A percentile compares a stretch with the other conserved stretches of the same genome.
These are phyloP conservation scores for Cheilosia scutellata DNA, from an alignment of 2,888 invertebrate genomes.

Conservation along the genomic window DNA sequence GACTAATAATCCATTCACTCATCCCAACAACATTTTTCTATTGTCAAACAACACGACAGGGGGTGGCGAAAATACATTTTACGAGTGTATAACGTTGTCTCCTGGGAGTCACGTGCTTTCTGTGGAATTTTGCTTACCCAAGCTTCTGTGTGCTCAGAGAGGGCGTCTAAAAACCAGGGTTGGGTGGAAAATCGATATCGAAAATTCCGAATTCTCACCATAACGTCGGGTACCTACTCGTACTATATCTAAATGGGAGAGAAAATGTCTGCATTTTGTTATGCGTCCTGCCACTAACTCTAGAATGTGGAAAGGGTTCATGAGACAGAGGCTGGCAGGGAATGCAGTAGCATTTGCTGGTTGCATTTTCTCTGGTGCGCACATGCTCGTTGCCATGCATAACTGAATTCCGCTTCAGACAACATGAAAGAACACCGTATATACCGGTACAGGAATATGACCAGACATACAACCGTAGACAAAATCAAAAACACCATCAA, in stretches of 20 bases:
- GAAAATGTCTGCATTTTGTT: slow-evolving; percentile 22
- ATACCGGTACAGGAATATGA: slow-evolving; percentile 12
- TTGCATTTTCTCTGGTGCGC: slow-evolving; percentile 51
- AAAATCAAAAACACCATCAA: neutral
- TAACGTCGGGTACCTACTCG: neutral
- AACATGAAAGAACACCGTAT: slow-evolving; percentile 36
- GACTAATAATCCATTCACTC: slow-evolving; percentile 46
- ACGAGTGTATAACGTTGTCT: slow-evolving; percentile 28
- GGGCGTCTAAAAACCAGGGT: neutral
- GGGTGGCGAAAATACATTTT: neutral
- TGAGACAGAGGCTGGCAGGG: slow-evolving; percentile 4
- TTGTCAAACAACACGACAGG: slow-evolving; percentile 50
- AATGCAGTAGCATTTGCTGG: slow-evolving; percentile 56
- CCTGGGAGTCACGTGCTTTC: slow-evolving; percentile 45
- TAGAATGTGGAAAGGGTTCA: slow-evolving; percentile 23
- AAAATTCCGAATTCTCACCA: slow-evolving; percentile 29
- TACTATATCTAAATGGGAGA: neutral
- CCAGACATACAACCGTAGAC: slow-evolving; percentile 9
- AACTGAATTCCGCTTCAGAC: slow-evolving; percentile 66
- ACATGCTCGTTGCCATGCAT: slow-evolving; percentile 66
- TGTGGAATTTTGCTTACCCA: slow-evolving; percentile 34
- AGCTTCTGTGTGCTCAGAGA: neutral
- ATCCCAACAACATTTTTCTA: slow-evolving; percentile 31
- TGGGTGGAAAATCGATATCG: slow-evolving; percentile 48
- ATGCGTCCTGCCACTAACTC: neutral